Evolutionary conservation across 2,888 invertebrate species (phyloP).

Genomic region (Papilio protenor): DNA sequence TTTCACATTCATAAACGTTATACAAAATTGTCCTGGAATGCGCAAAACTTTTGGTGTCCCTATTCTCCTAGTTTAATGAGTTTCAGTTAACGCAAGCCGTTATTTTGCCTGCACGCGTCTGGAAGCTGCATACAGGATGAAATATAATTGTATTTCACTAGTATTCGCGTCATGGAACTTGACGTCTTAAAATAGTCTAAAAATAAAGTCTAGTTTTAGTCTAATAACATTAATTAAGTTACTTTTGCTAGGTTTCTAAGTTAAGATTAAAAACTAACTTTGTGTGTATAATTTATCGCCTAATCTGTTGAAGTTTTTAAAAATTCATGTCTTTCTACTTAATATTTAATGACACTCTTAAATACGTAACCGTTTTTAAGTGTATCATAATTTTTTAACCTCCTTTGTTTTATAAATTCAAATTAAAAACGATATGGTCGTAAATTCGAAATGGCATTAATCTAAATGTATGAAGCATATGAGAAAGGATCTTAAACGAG

Average conservation of each 20-base stretch:
- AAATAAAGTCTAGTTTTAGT: background rate
- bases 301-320: background rate
- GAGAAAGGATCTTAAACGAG: conserved; percentile 28
- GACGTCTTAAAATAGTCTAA: conserved; percentile 18
- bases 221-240: conserved; percentile 3
- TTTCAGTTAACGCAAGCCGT: conserved; percentile 32
- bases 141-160: conserved; percentile 23
- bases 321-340: too few species aligned
- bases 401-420: background rate
- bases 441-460: conserved; percentile 10
- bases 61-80: conserved; percentile 23
- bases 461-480: conserved; percentile 18
- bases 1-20: background rate
- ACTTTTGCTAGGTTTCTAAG: conserved; percentile 9
- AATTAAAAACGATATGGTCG: background rate
- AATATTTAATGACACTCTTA: too few species aligned
- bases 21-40: background rate
- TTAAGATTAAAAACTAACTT: background rate
- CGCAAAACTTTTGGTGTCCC: background rate
- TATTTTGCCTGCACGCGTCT: conserved; percentile 22
- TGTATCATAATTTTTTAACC: background rate
- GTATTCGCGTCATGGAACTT: conserved; percentile 2
- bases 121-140: conserved; percentile 22
- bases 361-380: background rate
- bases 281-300: background rate